Conservation (phyloP, 2,888 invertebrate species). For the Microdon myrmicae region DNA sequence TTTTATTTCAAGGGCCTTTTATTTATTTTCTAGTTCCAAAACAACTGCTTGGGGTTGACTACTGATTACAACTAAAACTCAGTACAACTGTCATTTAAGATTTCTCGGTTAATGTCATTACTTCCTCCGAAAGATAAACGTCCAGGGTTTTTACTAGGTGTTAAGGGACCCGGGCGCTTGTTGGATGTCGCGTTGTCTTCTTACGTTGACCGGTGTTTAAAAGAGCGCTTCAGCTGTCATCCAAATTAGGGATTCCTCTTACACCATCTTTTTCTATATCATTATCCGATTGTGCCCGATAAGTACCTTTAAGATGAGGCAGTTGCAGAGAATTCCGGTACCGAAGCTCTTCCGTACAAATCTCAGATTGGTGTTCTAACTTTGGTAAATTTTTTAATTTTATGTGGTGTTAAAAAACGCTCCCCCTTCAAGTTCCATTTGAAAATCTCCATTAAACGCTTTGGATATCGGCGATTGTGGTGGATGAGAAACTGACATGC, state of each 20-base stretch:
- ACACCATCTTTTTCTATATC: slow-evolving; percentile 74
- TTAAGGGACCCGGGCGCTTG: slow-evolving; percentile 87
- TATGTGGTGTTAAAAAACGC: slow-evolving; percentile 86
- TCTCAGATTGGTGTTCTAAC: slow-evolving; percentile 58
- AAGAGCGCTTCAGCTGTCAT: slow-evolving; percentile 66
- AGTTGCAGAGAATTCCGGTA: slow-evolving; percentile 84
- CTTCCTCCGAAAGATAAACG: slow-evolving; percentile 72
- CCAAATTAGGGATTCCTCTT: slow-evolving; percentile 69
- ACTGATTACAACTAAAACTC: too few relatives aligned
- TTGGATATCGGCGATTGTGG: slow-evolving; percentile 33
- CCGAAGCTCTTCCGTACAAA: slow-evolving; percentile 75
- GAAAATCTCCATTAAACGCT: slow-evolving; percentile 67
- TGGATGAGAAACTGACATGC: not conserved
- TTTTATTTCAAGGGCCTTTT: too few relatives aligned
- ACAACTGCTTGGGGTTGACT: too few relatives aligned
- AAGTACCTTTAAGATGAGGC: slow-evolving; percentile 86
- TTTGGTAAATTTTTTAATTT: slow-evolving; percentile 73
- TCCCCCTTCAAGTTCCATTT: slow-evolving; percentile 87
- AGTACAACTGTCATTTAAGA: slow-evolving; percentile 72
- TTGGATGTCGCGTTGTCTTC: slow-evolving; percentile 75
- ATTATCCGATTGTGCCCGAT: slow-evolving; percentile 82
- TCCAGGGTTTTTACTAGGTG: slow-evolving; percentile 85
- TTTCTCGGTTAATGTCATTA: slow-evolving; percentile 68
- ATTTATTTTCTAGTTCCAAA: too few relatives aligned
- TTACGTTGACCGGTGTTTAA: slow-evolving; percentile 66